Evolutionary conservation across 2,888 invertebrate species (phyloP), one percentile per base, ranked within the genome.

Genomic region (Bruchidius siliquastri): DNA sequence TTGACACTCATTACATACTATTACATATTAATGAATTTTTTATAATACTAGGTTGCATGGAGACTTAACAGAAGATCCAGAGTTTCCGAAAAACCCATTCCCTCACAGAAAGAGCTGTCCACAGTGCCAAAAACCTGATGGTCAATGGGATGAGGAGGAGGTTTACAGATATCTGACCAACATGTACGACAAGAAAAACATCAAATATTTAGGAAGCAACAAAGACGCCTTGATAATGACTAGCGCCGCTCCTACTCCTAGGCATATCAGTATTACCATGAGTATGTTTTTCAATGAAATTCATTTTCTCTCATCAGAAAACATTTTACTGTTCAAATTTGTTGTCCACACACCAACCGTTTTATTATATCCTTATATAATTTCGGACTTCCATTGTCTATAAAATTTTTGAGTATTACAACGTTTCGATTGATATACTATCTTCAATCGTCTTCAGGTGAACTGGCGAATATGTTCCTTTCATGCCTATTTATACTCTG

Each of bases 41-140:
- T 49, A 13, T 49, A 1, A 49, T 49, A 49, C 13, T 13, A 90
- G 98, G 78, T 88, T 99, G 26, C 90, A 94, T 22, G 95, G 96
- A 0, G 96, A 97, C 85, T 78, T 87, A 2, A 95, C 96, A 0
- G 98, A 98, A 86, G 99, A 99, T 88, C 96, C 98, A 0, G 86
- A 90, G 72, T 92, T 93, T 86, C 96, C 95, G 0, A 99, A 99
- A 87, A 88, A 93, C 74, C 95, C 96, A 85, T 99, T 96, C 85
- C 99, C 99, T 0, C 79, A 92, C 79, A 82, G 85, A 0, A 82
- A 85, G 3, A 88, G 90, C 74, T 98, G 98, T 85, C 88, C 91
- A 0, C 85, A 88, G 68, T 97, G 97, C 84, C 88, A 89, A 78
- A 86, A 89, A 30, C 79, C 85, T 0, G 87, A 77, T 32, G 80